These are phyloP conservation scores for Pelmatolapia mariae DNA, from an alignment of 2,113 vertebrate species.

Conservation along the genomic window DNA sequence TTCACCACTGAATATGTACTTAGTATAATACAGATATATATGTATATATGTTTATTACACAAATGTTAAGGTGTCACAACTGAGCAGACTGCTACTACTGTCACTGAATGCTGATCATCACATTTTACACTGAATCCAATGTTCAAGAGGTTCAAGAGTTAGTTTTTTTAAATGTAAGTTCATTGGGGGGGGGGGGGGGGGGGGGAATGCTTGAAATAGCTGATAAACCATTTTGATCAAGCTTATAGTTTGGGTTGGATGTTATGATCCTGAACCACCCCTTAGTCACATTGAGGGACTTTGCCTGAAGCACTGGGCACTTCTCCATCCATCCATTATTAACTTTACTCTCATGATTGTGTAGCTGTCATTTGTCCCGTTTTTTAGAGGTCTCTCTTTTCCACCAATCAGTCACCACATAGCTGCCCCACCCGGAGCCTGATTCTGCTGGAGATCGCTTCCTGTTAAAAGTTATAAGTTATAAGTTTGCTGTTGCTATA, in stretches of 20 bases:
- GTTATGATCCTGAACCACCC: background rate
- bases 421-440: background rate
- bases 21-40: background rate
- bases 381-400: background rate
- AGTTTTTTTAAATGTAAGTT: background rate
- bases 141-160: background rate
- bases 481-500: background rate
- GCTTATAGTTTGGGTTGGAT: background rate
- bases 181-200: background rate
- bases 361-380: background rate
- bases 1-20: background rate
- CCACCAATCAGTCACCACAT: background rate
- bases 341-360: background rate
- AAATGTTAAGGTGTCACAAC: background rate
- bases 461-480: background rate
- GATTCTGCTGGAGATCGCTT: background rate
- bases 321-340: background rate
- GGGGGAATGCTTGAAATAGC: background rate
- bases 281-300: background rate
- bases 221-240: background rate
- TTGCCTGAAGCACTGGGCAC: background rate
- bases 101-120: background rate
- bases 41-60: background rate
- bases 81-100: background rate
- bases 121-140: background rate